Base-by-base conservation (phyloP, 2,888 invertebrate species). In the Conus canariensis region DNA sequence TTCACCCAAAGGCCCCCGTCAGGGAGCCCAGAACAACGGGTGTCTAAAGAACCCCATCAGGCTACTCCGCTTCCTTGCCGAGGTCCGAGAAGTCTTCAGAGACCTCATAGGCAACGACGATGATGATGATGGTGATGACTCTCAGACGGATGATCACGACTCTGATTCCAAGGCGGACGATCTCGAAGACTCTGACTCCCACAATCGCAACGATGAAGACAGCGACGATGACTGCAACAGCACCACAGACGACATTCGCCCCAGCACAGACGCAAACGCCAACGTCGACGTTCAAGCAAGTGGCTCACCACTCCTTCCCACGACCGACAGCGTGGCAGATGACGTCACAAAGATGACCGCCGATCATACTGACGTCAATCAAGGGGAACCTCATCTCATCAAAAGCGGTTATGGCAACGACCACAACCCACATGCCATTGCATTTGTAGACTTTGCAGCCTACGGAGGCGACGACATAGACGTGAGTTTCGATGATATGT, bases 11-110 rank as follows among this genome's bases (percentile, higher is more conserved):
- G 83, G 19, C 67, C 67, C 70, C 2, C 16, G 22, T 5, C 56
- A 58, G 56, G 70, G 10, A 22, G 89, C 70, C 2, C 85, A 30
- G 89, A 60, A 58, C 59, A 70, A 56, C 70, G 1, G 12, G 12
- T 91, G 91, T n/a, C 80, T 91, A 14, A 90, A 59, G 16, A 88
- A 70, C 25, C 16, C 88, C 19, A 25, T 0, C 30, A 80, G 88
- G 70, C 87, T 90, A 9, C 74, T n/a, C 1, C 58, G 70, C 59
- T 90, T 90, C 59, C 67, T 90, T 58, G 25, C 22, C 16, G 85
- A 82, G 10, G 74, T 91, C n/a, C 60, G 56, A 4, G 87, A 88
- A 22, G 77, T 67, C 67, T 19, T 90, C 45, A 56, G 25, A 25
- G 85, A 89, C 2, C 85, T 90, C 22, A 64, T 64, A 64, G 64